phyloP scores from a whole-genome alignment of 2,797 vertebrate species.

The Cossypha polioptera region DNA sequence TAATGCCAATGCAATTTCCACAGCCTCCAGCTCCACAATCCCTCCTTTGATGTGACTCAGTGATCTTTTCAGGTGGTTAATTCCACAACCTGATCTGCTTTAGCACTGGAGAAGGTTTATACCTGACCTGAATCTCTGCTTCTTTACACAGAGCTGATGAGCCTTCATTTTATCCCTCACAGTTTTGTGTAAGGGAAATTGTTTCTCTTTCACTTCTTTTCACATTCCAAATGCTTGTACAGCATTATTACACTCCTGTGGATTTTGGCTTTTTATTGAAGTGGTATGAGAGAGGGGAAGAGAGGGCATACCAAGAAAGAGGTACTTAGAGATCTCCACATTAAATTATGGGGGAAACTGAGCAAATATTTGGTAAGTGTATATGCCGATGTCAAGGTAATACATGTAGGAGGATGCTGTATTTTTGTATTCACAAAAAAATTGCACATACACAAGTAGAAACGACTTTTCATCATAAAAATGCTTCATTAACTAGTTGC shows the following conservation, averaged over 20 bases:
- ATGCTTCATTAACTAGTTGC: neutral
- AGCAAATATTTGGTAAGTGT: neutral
- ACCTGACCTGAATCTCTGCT: constrained; percentile 21
- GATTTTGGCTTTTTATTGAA: neutral
- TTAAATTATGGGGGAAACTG: neutral
- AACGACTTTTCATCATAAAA: neutral
- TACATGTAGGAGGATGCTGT: neutral
- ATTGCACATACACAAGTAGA: neutral
- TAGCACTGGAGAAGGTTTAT: neutral
- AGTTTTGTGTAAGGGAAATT: neutral
- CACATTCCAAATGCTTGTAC: neutral
- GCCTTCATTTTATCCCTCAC: neutral
- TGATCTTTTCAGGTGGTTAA: constrained; percentile 34
- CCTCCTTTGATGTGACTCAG: constrained; percentile 10
- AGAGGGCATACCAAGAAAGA: neutral
- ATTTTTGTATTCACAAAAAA: neutral
- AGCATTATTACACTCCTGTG: neutral
- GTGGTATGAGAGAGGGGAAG: neutral
- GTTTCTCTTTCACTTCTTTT: neutral
- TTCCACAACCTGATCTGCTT: constrained; percentile 19
- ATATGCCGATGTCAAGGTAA: neutral
- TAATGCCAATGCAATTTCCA: neutral
- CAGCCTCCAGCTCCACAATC: neutral
- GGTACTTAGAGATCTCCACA: neutral
- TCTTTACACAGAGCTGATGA: neutral